Conservation (phyloP, 2,888 invertebrate genomes). For the Cephalotes varians region DNA sequence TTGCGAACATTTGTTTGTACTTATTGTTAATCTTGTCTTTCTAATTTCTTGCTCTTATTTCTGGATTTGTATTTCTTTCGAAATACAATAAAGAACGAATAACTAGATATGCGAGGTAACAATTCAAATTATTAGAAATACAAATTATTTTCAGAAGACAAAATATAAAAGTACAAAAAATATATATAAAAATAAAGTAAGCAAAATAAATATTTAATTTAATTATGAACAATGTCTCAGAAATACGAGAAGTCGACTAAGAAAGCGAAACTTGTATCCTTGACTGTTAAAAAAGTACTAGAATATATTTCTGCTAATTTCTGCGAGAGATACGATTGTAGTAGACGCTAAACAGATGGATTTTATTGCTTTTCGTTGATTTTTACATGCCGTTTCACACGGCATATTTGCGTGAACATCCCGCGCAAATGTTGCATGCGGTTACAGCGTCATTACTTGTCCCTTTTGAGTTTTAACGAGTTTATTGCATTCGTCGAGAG, state of each 20-base stretch:
- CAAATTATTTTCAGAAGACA: neutral
- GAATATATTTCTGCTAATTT: slow-evolving; percentile 47
- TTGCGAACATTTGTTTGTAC: neutral
- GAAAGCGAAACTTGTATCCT: slow-evolving; percentile 19
- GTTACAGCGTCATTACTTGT: slow-evolving; percentile 37
- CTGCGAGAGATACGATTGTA: slow-evolving; percentile 12
- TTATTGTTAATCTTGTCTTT: neutral
- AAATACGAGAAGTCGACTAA: neutral
- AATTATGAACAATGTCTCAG: neutral
- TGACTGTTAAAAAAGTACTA: slow-evolving; percentile 1
- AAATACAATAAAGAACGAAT: neutral
- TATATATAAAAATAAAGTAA: neutral
- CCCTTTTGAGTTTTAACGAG: slow-evolving; percentile 12
- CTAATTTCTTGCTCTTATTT: neutral
- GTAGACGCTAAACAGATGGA: slow-evolving; percentile 24
- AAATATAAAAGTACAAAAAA: neutral
- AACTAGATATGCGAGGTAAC: neutral
- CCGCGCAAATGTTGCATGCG: neutral
- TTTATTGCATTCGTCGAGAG: slow-evolving; percentile 18
- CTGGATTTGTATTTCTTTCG: neutral
- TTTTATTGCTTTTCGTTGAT: slow-evolving; percentile 3
- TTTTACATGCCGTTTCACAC: slow-evolving; percentile 34
- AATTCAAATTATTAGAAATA: neutral
- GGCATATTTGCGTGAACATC: slow-evolving; percentile 34
- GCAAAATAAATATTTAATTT: slow-evolving; percentile 7